Conservation (phyloP, 2,888 invertebrate genomes). For the Aethes cnicana region DNA sequence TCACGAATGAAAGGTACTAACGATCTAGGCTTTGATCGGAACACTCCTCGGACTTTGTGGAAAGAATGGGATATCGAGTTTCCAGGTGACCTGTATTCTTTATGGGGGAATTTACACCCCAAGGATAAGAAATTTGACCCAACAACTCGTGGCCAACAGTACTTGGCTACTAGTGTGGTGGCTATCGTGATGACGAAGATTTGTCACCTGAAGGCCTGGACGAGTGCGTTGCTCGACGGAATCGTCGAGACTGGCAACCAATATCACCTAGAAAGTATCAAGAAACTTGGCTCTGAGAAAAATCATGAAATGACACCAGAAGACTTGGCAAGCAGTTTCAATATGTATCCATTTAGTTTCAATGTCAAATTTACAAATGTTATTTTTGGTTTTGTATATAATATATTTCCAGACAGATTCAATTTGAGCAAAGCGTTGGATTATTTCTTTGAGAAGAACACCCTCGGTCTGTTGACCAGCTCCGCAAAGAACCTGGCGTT, state of each 20-base stretch:
- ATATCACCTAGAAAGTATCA: conserved; percentile 78
- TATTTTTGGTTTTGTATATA: conserved; percentile 84
- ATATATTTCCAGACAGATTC: conserved; percentile 78
- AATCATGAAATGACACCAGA: conserved; percentile 83
- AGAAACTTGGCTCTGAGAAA: conserved; percentile 59
- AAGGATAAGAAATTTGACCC: conserved; percentile 79
- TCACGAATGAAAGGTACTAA: conserved; percentile 62
- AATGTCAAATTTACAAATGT: conserved; percentile 79
- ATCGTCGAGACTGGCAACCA: conserved; percentile 82
- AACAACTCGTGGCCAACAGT: conserved; percentile 84
- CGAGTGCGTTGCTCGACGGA: conserved; percentile 83
- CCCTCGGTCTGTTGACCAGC: conserved; percentile 80
- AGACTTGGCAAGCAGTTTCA: conserved; percentile 79
- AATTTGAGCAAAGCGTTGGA: conserved; percentile 84
- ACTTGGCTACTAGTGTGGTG: conserved; percentile 82
- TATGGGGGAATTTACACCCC: conserved; percentile 86
- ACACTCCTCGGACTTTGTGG: conserved; percentile 74
- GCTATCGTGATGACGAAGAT: conserved; percentile 82
- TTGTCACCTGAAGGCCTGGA: conserved; percentile 85
- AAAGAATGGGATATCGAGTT: conserved; percentile 87
- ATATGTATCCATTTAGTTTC: conserved; percentile 83
- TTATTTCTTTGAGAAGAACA: conserved; percentile 82
- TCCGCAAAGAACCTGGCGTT: conserved; percentile 78
- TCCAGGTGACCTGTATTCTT: conserved; percentile 85
- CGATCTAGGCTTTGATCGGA: conserved; percentile 62